Evolutionary conservation across 30 jellyfish, hydroid and myxozoan species (phyloP).

Genomic region (Aurelia sp.): DNA sequence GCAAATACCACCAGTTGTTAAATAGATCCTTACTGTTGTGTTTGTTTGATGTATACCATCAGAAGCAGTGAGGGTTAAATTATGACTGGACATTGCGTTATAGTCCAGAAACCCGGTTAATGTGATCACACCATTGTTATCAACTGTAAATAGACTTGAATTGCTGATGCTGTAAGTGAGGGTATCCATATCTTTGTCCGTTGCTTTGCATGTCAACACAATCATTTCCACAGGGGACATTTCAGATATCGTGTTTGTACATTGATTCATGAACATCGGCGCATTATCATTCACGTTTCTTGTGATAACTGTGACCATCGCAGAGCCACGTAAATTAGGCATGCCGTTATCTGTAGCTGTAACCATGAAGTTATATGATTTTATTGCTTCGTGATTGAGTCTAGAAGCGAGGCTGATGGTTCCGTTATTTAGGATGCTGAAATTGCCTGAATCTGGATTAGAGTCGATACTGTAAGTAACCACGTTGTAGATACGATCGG

Average conservation of each 20-base stretch:
- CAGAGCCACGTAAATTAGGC: slow-evolving; percentile 53
- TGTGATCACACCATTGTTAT: slow-evolving; percentile 67
- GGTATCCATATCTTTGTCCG: slow-evolving; percentile 59
- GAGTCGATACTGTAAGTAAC: slow-evolving; percentile 60
- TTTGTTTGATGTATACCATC: slow-evolving; percentile 47
- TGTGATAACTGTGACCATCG: slow-evolving; percentile 59
- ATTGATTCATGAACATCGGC: slow-evolving; percentile 58
- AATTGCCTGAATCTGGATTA: slow-evolving; percentile 77
- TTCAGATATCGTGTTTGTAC: slow-evolving; percentile 54
- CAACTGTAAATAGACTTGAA: slow-evolving; percentile 67
- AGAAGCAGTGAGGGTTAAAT: slow-evolving; percentile 61
- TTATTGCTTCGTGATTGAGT: slow-evolving; percentile 79
- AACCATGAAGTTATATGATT: slow-evolving; percentile 58
- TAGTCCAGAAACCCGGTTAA: slow-evolving; percentile 39
- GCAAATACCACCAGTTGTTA: slow-evolving; percentile 18
- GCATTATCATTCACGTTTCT: slow-evolving; percentile 81
- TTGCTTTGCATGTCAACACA: slow-evolving; percentile 58
- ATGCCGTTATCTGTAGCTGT: slow-evolving; percentile 77
- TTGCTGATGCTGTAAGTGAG: slow-evolving; percentile 20
- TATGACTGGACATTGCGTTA: slow-evolving; percentile 31
- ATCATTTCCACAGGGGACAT: slow-evolving; percentile 54
- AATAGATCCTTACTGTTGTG: slow-evolving; percentile 21
- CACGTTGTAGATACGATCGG: slow-evolving; percentile 45
- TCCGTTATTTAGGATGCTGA: slow-evolving; percentile 66
- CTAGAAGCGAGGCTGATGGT: slow-evolving; percentile 37